These are phyloP conservation scores for Cephalophus harveyi DNA, from an alignment of 2,113 vertebrate species.

Conservation along the genomic window DNA sequence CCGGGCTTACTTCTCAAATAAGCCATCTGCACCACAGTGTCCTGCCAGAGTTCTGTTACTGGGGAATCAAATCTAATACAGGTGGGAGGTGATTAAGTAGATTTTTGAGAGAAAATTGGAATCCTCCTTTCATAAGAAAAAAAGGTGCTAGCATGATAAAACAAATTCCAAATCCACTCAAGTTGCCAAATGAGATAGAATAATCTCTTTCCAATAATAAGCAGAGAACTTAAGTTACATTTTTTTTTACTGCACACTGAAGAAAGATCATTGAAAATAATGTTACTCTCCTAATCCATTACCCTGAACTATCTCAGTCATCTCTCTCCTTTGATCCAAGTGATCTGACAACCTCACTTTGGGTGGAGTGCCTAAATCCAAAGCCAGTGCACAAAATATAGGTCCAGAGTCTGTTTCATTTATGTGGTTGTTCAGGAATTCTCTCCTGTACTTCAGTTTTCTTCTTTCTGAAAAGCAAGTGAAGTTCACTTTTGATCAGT, in stretches of 20 bases:
- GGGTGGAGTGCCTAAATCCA: not conserved
- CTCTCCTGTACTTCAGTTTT: not conserved
- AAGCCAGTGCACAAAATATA: not conserved
- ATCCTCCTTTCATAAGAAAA: not conserved
- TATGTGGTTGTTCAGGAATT: not conserved
- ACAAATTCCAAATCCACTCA: not conserved
- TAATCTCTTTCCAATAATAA: slow-evolving; percentile 33
- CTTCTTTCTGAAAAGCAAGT: not conserved
- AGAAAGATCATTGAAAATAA: slow-evolving; percentile 5
- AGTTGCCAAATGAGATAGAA: not conserved
- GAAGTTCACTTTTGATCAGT: slow-evolving; percentile 13
- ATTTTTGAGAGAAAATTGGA: not conserved
- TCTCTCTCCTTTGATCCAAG: not conserved
- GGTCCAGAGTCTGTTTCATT: not conserved
- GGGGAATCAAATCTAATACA: not conserved
- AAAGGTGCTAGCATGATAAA: not conserved
- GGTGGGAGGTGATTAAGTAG: not conserved
- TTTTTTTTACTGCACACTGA: not conserved
- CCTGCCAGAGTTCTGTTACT: not conserved
- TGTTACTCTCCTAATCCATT: not conserved
- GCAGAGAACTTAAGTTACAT: not conserved
- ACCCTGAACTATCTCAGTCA: not conserved
- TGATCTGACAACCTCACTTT: not conserved
- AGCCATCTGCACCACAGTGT: not conserved
- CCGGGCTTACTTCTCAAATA: not conserved